Base-by-base conservation (phyloP, 2,113 vertebrate genomes). In the Sialia sialis region DNA sequence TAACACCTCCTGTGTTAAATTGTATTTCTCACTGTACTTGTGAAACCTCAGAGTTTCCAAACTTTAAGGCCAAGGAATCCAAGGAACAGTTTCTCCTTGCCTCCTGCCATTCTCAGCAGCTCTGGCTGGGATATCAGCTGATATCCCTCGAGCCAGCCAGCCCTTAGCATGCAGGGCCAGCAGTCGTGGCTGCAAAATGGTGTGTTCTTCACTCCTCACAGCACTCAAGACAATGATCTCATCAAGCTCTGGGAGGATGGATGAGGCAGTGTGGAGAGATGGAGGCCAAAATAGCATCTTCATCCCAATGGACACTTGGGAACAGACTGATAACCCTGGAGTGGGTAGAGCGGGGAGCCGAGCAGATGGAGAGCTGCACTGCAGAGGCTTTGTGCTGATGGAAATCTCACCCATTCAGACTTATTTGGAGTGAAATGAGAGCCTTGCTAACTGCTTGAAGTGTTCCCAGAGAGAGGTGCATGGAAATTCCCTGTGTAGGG, bases 181-280 rank as follows among this genome's bases (percentile, higher is more conserved):
- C 67, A 38, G 51, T 13, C 0, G 0, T 29, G 41, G 55, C 82
- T 90, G 88, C 34, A 39, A 74, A 69, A 32, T 5, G 30, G 4
- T 89, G 41, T 32, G 68, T 46, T 63, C 72, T 67, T 62, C 12
- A 2, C 59, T 88, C 76, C 59, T 59, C 4, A 0, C 25, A 90
- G 76, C 64, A 19, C 76, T 90, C 75, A 74, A 54, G 90, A 60
- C 83, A 89, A 55, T 72, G 90, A 94, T 68, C 62, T 95, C 81
- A 87, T 91, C 86, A 60, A 19, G 39, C 58, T 48, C 66, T 23
- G 21, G 44, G 52, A 85, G 60, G 59, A 63, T 59, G 72, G 84
- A 55, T 1, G 25, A 77, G 55, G 38, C 76, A 46, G 51, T 25
- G 68, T 36, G 77, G n/a, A 70, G 64, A 66, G n/a, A 60, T 1